phyloP scores from a whole-genome alignment of 1,140 invertebrate species.

The Drosophila ambigua region DNA sequence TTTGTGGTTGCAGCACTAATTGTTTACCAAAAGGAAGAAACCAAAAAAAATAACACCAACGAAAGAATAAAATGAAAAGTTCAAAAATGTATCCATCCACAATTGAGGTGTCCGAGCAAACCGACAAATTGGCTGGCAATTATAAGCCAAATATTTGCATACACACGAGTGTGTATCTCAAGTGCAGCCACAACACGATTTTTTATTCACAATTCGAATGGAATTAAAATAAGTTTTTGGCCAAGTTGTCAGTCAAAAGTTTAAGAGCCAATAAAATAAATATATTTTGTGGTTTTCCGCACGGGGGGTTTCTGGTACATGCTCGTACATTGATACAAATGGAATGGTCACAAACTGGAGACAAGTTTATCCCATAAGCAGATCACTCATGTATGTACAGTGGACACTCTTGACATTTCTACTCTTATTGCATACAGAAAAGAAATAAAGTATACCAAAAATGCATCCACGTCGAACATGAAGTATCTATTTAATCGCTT shows the following conservation, averaged over 20 bases:
- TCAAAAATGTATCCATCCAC: constrained; percentile 21
- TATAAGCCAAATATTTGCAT: constrained; percentile 58
- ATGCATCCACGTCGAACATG: too few relatives aligned
- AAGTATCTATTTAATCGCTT: too few relatives aligned
- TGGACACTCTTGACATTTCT: too few relatives aligned
- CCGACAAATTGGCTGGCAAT: constrained; percentile 52
- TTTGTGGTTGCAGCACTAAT: constrained; percentile 68
- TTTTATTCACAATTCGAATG: constrained; percentile 41
- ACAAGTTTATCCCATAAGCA: too few relatives aligned
- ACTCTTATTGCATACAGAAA: too few relatives aligned
- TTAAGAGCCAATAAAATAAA: constrained; percentile 2
- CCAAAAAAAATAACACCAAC: constrained; percentile 1
- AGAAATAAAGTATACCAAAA: too few relatives aligned
- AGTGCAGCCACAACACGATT: constrained; percentile 12
- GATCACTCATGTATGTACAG: too few relatives aligned
- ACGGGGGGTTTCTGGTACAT: background rate
- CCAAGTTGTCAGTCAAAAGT: constrained; percentile 14
- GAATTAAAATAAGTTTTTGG: constrained; percentile 31
- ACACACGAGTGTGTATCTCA: background rate
- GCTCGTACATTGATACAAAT: too few relatives aligned
- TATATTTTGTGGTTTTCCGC: background rate
- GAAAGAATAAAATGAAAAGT: constrained; percentile 4
- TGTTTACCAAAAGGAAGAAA: constrained; percentile 26
- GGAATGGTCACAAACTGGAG: too few relatives aligned
- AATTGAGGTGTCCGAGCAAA: constrained; percentile 48